A percentile compares a stretch with the other conserved stretches of the same genome.
These are phyloP conservation scores for Erythrocercus mccallii DNA, from an alignment of 2,113 vertebrate genomes.

Conservation along the genomic window DNA sequence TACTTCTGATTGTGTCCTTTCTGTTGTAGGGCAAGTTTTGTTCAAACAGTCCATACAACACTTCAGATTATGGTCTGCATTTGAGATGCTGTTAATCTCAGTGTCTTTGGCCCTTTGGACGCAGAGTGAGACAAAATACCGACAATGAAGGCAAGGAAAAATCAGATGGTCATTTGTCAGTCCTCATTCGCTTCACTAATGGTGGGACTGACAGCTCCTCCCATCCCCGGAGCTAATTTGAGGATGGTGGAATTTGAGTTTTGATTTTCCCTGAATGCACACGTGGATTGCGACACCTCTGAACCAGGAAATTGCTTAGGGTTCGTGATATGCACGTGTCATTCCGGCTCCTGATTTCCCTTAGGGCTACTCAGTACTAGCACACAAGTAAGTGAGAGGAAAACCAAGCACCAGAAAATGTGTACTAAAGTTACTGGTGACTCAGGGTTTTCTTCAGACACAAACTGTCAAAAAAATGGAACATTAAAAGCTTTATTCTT, in stretches of 20 bases:
- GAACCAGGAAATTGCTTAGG: not conserved
- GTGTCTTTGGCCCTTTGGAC: not conserved
- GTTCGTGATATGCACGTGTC: not conserved
- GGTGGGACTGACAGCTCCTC: not conserved
- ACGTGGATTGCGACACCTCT: not conserved
- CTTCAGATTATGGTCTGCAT: not conserved
- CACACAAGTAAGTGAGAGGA: not conserved
- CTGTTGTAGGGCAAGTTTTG: not conserved
- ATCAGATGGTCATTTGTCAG: not conserved
- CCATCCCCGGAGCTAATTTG: slow-evolving; percentile 5
- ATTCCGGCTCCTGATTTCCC: not conserved
- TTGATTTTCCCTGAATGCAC: slow-evolving; percentile 60
- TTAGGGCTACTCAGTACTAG: not conserved
- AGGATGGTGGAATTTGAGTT: slow-evolving; percentile 64
- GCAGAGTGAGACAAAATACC: not conserved
- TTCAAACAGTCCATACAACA: not conserved
- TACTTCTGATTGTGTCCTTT: not conserved
- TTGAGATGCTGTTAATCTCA: not conserved
- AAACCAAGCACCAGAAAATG: slow-evolving; percentile 19
- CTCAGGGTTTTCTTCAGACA: not conserved
- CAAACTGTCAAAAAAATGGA: not conserved
- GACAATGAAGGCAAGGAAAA: slow-evolving; percentile 57
- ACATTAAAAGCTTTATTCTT: not conserved
- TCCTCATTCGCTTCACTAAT: not conserved
- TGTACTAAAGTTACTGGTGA: not conserved